These are phyloP conservation scores for Rhabdomys pumilio DNA, from an alignment of 2,797 vertebrate genomes.

Conservation along the genomic window DNA sequence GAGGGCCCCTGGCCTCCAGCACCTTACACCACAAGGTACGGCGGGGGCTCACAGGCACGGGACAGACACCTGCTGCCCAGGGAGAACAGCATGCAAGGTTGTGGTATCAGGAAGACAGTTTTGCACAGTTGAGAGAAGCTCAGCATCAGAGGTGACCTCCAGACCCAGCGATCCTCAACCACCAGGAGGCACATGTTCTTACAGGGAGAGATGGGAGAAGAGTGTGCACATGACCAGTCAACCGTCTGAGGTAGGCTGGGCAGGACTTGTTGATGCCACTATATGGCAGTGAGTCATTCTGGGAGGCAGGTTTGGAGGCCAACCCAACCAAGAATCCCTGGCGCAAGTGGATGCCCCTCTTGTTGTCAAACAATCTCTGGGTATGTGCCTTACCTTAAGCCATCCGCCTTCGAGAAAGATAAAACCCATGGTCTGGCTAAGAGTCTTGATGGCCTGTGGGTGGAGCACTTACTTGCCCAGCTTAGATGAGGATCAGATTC, in stretches of 20 bases:
- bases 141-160: not conserved
- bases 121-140: not conserved
- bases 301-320: conserved; percentile 60
- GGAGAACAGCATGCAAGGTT: not conserved
- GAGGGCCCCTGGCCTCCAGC: not conserved
- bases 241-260: not conserved
- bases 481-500: not conserved
- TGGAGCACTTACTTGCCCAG: not conserved
- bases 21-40: fast-evolving
- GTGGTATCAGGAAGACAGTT: not conserved
- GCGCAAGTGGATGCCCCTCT: conserved; percentile 49
- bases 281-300: conserved; percentile 39
- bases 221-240: not conserved
- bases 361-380: conserved; percentile 65
- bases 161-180: fast-evolving
- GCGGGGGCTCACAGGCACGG: too few relatives aligned
- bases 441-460: conserved; percentile 52
- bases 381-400: conserved; percentile 53
- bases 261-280: not conserved
- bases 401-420: not conserved
- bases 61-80: too few relatives aligned
- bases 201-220: fast-evolving
- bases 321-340: conserved; percentile 67
- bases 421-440: conserved; percentile 75
- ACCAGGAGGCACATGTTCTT: fast-evolving